Evolutionary conservation across 2,888 invertebrate species (phyloP).

Genomic region (Apodemia mormo): DNA sequence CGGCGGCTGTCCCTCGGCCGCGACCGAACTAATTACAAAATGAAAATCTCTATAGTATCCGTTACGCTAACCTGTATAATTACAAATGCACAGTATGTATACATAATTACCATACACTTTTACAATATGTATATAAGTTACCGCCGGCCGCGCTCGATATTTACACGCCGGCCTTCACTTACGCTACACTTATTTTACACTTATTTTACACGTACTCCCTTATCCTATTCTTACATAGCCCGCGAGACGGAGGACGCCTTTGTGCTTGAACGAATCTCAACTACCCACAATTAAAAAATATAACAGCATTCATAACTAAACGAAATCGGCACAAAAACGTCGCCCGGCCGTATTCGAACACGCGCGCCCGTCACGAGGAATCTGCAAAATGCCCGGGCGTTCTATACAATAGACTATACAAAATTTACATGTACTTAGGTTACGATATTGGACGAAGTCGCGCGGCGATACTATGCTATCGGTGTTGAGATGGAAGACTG

Average conservation of each 20-base stretch:
- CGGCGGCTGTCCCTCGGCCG: constrained; percentile 15
- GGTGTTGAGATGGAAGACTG: constrained; percentile 63
- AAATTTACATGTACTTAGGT: constrained; percentile 61
- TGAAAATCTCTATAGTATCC: constrained; percentile 71
- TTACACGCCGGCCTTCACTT: constrained; percentile 29
- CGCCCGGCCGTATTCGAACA: constrained; percentile 8
- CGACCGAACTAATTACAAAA: constrained; percentile 55
- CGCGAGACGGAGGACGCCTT: not conserved
- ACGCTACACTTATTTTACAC: constrained; percentile 24
- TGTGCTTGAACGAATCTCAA: not conserved
- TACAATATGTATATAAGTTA: constrained; percentile 68
- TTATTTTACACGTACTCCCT: not conserved
- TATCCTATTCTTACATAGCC: not conserved
- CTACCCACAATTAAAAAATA: constrained; percentile 12
- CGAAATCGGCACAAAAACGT: constrained; percentile 17
- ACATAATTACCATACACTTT: constrained; percentile 73
- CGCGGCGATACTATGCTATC: constrained; percentile 45
- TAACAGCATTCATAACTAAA: constrained; percentile 9
- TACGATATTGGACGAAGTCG: constrained; percentile 63
- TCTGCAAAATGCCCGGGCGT: constrained; percentile 45
- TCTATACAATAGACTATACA: constrained; percentile 45
- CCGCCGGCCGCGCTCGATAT: constrained; percentile 23
- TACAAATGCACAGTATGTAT: constrained; percentile 76
- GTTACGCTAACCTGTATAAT: constrained; percentile 75
- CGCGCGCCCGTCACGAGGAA: constrained; percentile 40